A percentile compares a stretch with the other conserved stretches of the same genome.
These are phyloP conservation scores for Charanyca ferruginea DNA, from an alignment of 2,888 invertebrate genomes.

Conservation along the genomic window DNA sequence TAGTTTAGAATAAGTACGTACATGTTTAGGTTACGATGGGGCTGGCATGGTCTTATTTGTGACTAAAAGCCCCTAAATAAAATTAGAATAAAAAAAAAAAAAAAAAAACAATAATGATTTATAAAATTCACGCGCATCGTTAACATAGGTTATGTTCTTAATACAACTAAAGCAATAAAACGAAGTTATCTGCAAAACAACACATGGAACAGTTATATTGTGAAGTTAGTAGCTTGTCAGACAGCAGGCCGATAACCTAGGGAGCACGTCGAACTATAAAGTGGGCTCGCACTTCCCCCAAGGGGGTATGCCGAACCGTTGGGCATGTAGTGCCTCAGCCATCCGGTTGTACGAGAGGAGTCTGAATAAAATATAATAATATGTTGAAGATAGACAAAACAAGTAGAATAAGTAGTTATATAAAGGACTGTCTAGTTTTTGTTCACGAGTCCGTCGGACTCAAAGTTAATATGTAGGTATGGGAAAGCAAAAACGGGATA, in stretches of 20 bases:
- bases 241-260: constrained; percentile 62
- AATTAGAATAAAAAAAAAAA: too few species aligned
- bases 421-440: not conserved
- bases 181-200: constrained; percentile 22
- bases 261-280: constrained; percentile 62
- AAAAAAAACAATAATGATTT: too few species aligned
- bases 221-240: constrained; percentile 58
- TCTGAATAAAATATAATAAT: constrained; percentile 42
- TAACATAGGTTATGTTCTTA: not conserved
- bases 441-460: too few species aligned
- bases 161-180: constrained; percentile 39
- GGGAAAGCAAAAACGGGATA: too few species aligned
- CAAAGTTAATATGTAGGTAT: too few species aligned
- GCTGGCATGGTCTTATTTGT: too few species aligned
- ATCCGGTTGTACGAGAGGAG: constrained; percentile 25
- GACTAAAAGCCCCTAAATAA: too few species aligned
- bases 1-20: too few species aligned
- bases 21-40: too few species aligned
- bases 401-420: not conserved
- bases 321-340: constrained; percentile 37
- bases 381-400: not conserved
- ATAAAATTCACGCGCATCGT: too few species aligned
- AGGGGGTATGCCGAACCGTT: constrained; percentile 52
- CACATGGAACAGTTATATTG: constrained; percentile 45
- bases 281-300: constrained; percentile 54